Conservation (phyloP, 2,888 invertebrate species). For the Stenchaetothrips biformis region DNA sequence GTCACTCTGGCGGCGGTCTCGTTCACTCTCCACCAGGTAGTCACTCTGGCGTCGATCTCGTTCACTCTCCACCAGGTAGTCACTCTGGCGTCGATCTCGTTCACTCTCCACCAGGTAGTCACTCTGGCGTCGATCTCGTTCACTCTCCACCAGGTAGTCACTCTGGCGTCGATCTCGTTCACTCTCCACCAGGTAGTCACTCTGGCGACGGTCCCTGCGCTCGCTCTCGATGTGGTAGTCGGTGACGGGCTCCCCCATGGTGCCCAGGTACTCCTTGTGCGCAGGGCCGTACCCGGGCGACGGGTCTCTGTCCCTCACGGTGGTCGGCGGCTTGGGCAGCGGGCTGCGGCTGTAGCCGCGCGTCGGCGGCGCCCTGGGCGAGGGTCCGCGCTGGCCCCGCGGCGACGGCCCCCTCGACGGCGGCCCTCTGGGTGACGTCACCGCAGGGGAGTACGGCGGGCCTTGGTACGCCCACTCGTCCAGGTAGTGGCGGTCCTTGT, state of each 20-base stretch:
- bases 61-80: too few relatives aligned
- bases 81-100: background rate
- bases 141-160: background rate
- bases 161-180: background rate
- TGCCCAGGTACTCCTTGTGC: background rate
- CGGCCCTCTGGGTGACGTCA: background rate
- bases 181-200: background rate
- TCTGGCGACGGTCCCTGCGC: background rate
- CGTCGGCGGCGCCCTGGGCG: background rate
- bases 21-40: background rate
- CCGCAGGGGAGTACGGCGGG: background rate
- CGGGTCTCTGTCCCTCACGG: background rate
- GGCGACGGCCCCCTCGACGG: background rate
- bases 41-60: background rate
- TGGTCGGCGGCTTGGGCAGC: background rate
- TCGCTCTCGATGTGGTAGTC: slow-evolving; percentile 22
- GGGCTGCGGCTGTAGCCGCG: slow-evolving; percentile 10
- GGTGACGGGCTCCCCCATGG: background rate
- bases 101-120: slow-evolving; percentile 8
- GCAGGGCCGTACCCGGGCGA: background rate
- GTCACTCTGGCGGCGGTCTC: background rate
- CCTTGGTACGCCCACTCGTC: background rate
- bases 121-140: background rate
- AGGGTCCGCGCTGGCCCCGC: background rate
- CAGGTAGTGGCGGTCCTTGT: background rate